Percentiles rank a stretch among this genome's conserved stretches.
Evolutionary conservation across 2,888 invertebrate genomes (phyloP).

Genomic region (Pycnomerus fuliginosus): DNA sequence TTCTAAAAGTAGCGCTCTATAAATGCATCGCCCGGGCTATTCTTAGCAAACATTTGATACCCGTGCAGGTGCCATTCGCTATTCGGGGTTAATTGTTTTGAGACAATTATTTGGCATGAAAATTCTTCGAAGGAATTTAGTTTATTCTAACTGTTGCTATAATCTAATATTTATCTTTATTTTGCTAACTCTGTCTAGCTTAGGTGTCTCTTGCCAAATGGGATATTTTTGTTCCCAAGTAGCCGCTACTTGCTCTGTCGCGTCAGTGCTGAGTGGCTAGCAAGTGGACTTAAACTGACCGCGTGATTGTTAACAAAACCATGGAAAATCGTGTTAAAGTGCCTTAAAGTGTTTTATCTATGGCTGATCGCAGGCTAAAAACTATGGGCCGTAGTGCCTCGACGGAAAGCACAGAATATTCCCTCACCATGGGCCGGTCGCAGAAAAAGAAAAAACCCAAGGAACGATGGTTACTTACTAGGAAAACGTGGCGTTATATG

Average conservation of each 20-base stretch:
- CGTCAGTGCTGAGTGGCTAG: conserved; percentile 48
- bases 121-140: conserved; percentile 2
- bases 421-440: conserved; percentile 57
- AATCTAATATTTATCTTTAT: conserved; percentile 48
- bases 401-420: conserved; percentile 52
- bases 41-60: conserved; percentile 32
- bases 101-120: not conserved
- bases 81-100: not conserved
- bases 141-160: conserved; percentile 23
- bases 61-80: conserved; percentile 28
- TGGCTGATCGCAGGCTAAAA: conserved; percentile 43
- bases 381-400: conserved; percentile 51
- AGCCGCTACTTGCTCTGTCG: conserved; percentile 44
- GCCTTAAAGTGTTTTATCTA: conserved; percentile 20
- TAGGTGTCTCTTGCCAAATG: conserved; percentile 54
- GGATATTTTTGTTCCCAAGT: conserved; percentile 54
- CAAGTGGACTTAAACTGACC: conserved; percentile 40
- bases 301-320: conserved; percentile 25
- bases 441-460: conserved; percentile 61
- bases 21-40: conserved; percentile 30
- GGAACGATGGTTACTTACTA: conserved; percentile 83
- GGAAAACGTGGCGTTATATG: conserved; percentile 92
- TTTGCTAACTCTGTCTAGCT: conserved; percentile 50
- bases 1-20: conserved; percentile 16
- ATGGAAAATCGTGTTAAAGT: conserved; percentile 11